Percentiles rank a stretch among this genome's conserved stretches.
Conservation (phyloP, 2,113 vertebrate species). For the Solea solea region DNA sequence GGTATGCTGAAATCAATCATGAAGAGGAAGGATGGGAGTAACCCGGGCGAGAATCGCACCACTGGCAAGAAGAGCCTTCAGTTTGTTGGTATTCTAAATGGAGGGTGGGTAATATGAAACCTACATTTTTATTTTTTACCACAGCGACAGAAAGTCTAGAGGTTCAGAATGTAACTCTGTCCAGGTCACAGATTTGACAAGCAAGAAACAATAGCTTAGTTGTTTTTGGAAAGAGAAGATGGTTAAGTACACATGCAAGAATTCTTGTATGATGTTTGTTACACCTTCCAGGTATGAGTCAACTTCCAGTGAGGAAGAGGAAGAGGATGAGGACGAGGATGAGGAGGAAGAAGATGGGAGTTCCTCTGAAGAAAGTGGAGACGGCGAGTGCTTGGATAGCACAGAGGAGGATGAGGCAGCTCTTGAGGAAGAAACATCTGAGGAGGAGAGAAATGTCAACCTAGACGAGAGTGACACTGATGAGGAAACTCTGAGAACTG, state of each 20-base stretch:
- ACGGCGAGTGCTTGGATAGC: slow-evolving; percentile 80
- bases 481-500: slow-evolving; percentile 42
- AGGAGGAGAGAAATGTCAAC: slow-evolving; percentile 82
- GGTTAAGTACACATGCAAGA: neutral
- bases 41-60: slow-evolving; percentile 72
- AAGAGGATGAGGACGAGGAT: slow-evolving; percentile 68
- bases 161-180: slow-evolving; percentile 17
- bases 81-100: slow-evolving; percentile 94
- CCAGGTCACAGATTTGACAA: slow-evolving; percentile 12
- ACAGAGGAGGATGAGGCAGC: slow-evolving; percentile 81
- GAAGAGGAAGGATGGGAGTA: slow-evolving; percentile 89
- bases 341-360: slow-evolving; percentile 80
- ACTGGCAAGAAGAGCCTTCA: slow-evolving; percentile 91
- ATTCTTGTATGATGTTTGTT: neutral
- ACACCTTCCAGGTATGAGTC: slow-evolving; percentile 88
- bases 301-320: slow-evolving; percentile 89
- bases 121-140: slow-evolving; percentile 27
- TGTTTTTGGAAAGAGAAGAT: neutral
- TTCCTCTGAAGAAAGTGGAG: slow-evolving; percentile 81
- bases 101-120: slow-evolving; percentile 85
- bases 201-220: slow-evolving; percentile 1
- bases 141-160: neutral
- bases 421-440: slow-evolving; percentile 81
- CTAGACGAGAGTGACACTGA: slow-evolving; percentile 70
- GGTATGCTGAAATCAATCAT: slow-evolving; percentile 95